Evolutionary conservation across 2,113 vertebrate species (phyloP).

Genomic region (Platysteira castanea): DNA sequence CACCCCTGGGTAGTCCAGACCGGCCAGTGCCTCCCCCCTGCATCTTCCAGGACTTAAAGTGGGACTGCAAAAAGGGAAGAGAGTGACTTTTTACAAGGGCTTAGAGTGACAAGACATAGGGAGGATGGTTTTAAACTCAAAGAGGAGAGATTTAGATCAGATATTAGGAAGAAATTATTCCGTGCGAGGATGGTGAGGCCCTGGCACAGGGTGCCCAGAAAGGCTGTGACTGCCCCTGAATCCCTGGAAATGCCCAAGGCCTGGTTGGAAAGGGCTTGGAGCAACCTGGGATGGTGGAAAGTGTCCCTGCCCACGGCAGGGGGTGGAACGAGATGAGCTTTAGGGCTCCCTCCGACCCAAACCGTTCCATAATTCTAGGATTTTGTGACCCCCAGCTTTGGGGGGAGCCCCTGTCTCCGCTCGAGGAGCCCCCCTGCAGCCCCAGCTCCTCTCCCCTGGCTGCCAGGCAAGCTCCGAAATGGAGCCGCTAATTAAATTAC

Average conservation of each 20-base stretch:
- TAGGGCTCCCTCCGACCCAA: not conserved
- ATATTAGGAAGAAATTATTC: not conserved
- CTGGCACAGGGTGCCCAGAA: not conserved
- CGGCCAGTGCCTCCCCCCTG: not conserved
- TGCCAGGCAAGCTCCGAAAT: not conserved
- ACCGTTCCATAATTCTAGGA: not conserved
- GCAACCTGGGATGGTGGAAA: not conserved
- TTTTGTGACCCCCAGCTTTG: no score
- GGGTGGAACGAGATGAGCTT: accelerated
- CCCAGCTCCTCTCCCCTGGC: not conserved
- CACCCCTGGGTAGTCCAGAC: no score
- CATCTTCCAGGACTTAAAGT: no score
- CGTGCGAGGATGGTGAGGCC: not conserved
- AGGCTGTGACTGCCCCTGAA: no score
- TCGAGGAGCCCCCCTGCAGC: not conserved
- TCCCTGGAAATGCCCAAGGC: not conserved
- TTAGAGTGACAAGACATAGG: not conserved
- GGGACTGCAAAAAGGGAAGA: not conserved
- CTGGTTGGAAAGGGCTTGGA: accelerated
- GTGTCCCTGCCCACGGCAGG: not conserved
- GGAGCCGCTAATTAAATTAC: constrained; percentile 36
- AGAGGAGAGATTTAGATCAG: not conserved
- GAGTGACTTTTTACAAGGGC: not conserved
- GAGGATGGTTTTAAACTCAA: not conserved
- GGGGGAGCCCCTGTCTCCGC: not conserved